Conservation (phyloP, 2,113 vertebrate genomes). For the Solea senegalensis region DNA sequence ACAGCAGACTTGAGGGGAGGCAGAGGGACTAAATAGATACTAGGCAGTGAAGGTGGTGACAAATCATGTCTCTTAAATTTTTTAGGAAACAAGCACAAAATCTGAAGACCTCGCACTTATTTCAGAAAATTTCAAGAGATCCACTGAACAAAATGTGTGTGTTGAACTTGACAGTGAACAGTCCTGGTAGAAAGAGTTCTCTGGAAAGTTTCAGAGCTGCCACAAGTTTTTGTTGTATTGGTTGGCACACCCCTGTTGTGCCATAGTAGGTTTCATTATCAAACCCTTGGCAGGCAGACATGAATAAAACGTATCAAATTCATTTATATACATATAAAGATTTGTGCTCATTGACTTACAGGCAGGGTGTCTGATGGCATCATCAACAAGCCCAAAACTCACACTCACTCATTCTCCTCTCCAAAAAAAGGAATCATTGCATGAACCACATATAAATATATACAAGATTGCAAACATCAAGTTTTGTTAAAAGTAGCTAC, state of each 20-base stretch:
- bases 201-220: conserved; percentile 63
- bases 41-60: conserved; percentile 48
- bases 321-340: conserved; percentile 65
- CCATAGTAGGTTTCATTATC: conserved; percentile 45
- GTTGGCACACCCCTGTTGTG: conserved; percentile 63
- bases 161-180: conserved; percentile 31
- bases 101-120: neutral
- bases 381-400: conserved; percentile 20
- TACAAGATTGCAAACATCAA: conserved; percentile 74
- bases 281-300: conserved; percentile 76
- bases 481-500: conserved; percentile 69
- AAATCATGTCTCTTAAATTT: conserved; percentile 3
- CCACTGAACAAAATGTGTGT: conserved; percentile 20
- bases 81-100: conserved; percentile 15
- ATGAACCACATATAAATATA: conserved; percentile 76
- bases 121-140: conserved; percentile 5
- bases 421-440: conserved; percentile 45
- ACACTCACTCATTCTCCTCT: conserved; percentile 31
- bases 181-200: conserved; percentile 59
- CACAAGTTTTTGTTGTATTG: conserved; percentile 32
- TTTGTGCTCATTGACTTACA: conserved; percentile 80
- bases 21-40: conserved; percentile 26
- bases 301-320: conserved; percentile 66
- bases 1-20: conserved; percentile 30
- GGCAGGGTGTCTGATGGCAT: conserved; percentile 42